Evolutionary conservation across 2,113 vertebrate species (phyloP).

Genomic region (Vidua macroura): DNA sequence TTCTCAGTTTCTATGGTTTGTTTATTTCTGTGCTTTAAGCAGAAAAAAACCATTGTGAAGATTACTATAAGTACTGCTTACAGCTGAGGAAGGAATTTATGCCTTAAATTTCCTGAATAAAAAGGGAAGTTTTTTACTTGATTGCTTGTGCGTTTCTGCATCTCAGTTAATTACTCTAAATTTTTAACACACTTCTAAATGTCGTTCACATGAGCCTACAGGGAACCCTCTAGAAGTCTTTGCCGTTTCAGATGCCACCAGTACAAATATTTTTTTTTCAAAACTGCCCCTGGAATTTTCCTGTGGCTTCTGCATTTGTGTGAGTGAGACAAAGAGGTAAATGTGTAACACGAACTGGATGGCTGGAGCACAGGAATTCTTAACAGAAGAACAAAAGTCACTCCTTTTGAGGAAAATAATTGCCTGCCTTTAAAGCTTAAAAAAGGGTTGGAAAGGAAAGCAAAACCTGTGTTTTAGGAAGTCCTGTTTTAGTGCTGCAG

Average conservation of each 20-base stretch:
- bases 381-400: not conserved
- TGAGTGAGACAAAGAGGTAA: not conserved
- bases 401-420: not conserved
- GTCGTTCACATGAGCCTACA: not conserved
- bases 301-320: not conserved
- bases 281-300: not conserved
- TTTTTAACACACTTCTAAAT: not conserved
- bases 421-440: not conserved
- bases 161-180: not conserved
- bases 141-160: fast-evolving
- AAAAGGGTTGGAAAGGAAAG: not conserved
- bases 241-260: not conserved
- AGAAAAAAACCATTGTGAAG: not conserved
- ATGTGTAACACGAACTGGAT: fast-evolving
- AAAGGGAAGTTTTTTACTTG: not conserved
- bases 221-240: not conserved
- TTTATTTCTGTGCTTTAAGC: not conserved
- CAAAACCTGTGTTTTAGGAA: not conserved
- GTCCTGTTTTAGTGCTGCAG: not conserved
- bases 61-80: not conserved
- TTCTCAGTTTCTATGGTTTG: not conserved
- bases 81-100: not conserved
- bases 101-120: not conserved
- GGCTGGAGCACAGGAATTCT: not conserved
- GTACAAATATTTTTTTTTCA: not conserved